Conservation (phyloP, 1,140 invertebrate genomes). For the Mylabris phalerata region DNA sequence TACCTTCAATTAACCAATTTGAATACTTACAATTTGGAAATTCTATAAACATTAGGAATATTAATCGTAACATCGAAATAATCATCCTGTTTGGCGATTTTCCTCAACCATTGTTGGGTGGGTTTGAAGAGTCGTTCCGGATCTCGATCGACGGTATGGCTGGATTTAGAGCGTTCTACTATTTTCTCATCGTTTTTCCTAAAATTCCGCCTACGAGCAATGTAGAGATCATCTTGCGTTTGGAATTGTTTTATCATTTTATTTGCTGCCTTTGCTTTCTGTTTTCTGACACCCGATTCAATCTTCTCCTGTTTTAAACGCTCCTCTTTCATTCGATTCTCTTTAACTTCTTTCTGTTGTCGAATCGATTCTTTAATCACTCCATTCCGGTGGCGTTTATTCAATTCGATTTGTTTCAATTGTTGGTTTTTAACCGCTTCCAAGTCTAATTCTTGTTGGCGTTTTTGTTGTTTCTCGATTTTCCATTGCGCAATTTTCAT, state of each 20-base stretch:
- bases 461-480: conserved; percentile 21
- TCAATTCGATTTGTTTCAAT: conserved; percentile 16
- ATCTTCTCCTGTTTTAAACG: neutral
- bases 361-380: conserved; percentile 14
- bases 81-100: conserved; percentile 17
- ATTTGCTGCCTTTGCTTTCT: conserved; percentile 30
- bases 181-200: conserved; percentile 9
- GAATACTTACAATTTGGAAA: conserved; percentile 4
- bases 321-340: neutral
- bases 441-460: conserved; percentile 10
- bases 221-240: conserved; percentile 31
- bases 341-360: conserved; percentile 22
- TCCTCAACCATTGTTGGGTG: conserved; percentile 34
- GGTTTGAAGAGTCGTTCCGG: conserved; percentile 32
- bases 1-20: too few relatives aligned
- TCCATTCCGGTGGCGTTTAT: conserved; percentile 5
- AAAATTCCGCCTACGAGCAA: conserved; percentile 21
- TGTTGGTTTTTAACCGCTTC: neutral
- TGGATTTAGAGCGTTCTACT: conserved; percentile 19
- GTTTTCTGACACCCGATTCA: neutral
- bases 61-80: conserved; percentile 1
- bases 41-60: conserved; percentile 31
- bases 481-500: conserved; percentile 9
- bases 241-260: conserved; percentile 35
- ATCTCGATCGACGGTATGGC: conserved; percentile 24